These are phyloP conservation scores for Scotopteryx bipunctaria DNA, from an alignment of 2,888 invertebrate genomes.

Conservation along the genomic window DNA sequence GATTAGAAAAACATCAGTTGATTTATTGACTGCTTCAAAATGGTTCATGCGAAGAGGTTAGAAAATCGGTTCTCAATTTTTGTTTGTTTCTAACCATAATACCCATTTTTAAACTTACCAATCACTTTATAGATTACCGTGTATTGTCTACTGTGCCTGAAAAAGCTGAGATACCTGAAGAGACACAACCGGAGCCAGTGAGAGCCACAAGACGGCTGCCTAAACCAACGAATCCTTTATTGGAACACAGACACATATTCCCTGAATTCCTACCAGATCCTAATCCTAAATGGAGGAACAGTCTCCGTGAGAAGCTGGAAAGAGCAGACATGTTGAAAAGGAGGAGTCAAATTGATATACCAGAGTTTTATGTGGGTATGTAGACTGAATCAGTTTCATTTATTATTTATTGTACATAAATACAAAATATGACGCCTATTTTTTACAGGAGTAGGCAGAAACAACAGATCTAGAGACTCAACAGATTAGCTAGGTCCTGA, in stretches of 20 bases:
- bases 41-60: conserved; percentile 74
- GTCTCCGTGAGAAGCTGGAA: conserved; percentile 93
- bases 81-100: not conserved
- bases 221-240: conserved; percentile 55
- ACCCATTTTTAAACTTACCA: not conserved
- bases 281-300: conserved; percentile 89
- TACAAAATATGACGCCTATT: too few species aligned
- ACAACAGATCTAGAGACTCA: too few species aligned
- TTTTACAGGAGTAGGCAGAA: too few species aligned
- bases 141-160: conserved; percentile 62
- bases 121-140: conserved; percentile 59
- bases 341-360: conserved; percentile 91
- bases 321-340: conserved; percentile 96
- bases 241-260: conserved; percentile 88
- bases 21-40: conserved; percentile 55
- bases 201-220: conserved; percentile 44
- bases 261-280: conserved; percentile 97
- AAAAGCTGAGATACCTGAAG: conserved; percentile 45
- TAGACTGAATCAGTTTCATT: too few species aligned
- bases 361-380: conserved; percentile 98
- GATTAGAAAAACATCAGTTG: conserved; percentile 54
- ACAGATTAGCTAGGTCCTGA: too few species aligned
- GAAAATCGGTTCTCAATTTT: conserved; percentile 13
- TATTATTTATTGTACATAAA: too few species aligned
- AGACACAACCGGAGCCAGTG: conserved; percentile 28